Evolutionary conservation across 2,797 vertebrate genomes (phyloP), one percentile per base, ranked within the genome.

Genomic region (Bradypodion ventrale): DNA sequence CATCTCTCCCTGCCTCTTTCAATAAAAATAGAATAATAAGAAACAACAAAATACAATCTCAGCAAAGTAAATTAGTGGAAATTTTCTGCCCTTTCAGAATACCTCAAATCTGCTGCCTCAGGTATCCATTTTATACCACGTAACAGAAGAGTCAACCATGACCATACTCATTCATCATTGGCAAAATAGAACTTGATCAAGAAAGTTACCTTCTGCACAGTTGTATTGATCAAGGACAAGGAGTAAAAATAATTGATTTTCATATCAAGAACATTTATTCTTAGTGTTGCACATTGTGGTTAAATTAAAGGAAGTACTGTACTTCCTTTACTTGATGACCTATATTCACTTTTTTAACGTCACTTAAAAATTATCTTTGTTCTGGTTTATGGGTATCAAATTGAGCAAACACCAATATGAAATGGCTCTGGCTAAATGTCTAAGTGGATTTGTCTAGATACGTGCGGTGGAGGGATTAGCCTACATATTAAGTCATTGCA

Each of bases 361-460:
- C 37, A 86, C 72, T 72, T 16, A 21, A 1, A 0, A 75, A 25
- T 83, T 88, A 89, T 15, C 59, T 80, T 65, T 86, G 27, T 40
- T 44, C 10, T 8, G n/a, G 23, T 16, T 75, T 68, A 73, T 63
- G 40, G 2, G 19, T 77, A 46, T 63, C 75, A 75, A 63, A 68
- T 69, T 32, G 46, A 37, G 78, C 86, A 88, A 87, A 78, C 5
- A 9, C 8, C 1, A 81, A 62, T 74, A 83, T 32, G 21, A 46
- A 62, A 56, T 68, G 80, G 44, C 10, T 86, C 84, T 73, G 0
- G 0, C n/a, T 82, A 78, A 82, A 75, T 37, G 15, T 83, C 29
- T 69, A 42, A 89, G 78, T 65, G 88, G 82, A 85, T 90, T 91
- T 92, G 27, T 85, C 87, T 85, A 82, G 73, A 40, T 62, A 88